phyloP scores from a whole-genome alignment of 2,113 vertebrate genomes.

The Myotis lucifugus region DNA sequence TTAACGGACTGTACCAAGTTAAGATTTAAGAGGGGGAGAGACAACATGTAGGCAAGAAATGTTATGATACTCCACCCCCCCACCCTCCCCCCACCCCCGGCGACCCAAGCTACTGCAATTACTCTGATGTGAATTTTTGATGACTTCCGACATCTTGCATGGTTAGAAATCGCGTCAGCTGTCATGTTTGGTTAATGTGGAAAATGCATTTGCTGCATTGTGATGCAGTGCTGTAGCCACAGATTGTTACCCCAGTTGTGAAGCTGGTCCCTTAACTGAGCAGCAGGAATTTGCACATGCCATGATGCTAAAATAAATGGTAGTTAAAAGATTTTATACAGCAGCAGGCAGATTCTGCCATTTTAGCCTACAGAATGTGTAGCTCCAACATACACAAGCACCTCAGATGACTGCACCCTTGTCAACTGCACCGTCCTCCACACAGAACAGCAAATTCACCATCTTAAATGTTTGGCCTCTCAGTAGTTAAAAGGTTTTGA shows the following conservation, averaged over 20 bases:
- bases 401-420: conserved; percentile 61
- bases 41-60: conserved; percentile 82
- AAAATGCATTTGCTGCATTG: conserved; percentile 90
- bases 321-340: conserved; percentile 81
- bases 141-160: conserved; percentile 99
- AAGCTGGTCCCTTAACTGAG: conserved; percentile 87
- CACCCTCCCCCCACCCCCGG: neutral
- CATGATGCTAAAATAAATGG: conserved; percentile 84
- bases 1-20: conserved; percentile 96
- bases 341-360: conserved; percentile 83
- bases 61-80: conserved; percentile 83
- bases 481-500: conserved; percentile 77
- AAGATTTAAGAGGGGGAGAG: conserved; percentile 83
- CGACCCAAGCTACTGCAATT: conserved; percentile 91
- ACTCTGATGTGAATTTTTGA: conserved; percentile 97
- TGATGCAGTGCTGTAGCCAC: conserved; percentile 85
- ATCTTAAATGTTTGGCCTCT: conserved; percentile 74
- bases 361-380: conserved; percentile 78
- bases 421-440: conserved; percentile 58
- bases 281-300: conserved; percentile 87
- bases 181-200: conserved; percentile 98
- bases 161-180: conserved; percentile 97
- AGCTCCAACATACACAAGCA: conserved; percentile 59
- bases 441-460: conserved; percentile 65
- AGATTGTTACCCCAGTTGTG: conserved; percentile 85